phyloP scores from a whole-genome alignment of 2,888 invertebrate species.

The Didymodactylos carnosus region DNA sequence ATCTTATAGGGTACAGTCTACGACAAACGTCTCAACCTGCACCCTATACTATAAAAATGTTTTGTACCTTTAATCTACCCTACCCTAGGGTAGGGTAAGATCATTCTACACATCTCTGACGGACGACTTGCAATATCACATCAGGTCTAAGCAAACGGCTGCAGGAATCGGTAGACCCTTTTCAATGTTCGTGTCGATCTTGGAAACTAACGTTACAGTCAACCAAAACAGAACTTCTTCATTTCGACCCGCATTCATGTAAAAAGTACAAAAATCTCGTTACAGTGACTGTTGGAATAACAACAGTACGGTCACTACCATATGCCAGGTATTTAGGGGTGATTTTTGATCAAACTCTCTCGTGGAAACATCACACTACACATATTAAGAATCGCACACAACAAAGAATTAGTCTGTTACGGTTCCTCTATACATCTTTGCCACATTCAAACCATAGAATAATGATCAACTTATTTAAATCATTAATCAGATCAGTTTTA shows the following conservation, averaged over 20 bases:
- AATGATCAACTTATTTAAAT: neutral
- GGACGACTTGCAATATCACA: neutral
- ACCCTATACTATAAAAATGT: no score
- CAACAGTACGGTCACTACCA: neutral
- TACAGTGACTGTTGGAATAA: neutral
- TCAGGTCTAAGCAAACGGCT: neutral
- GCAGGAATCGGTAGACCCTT: neutral
- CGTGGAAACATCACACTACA: neutral
- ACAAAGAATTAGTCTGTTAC: neutral
- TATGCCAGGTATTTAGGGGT: neutral
- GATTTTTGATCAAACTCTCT: neutral
- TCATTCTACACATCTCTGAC: no score
- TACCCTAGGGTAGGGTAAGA: no score
- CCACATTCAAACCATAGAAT: neutral
- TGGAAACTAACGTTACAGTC: neutral
- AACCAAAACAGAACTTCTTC: neutral
- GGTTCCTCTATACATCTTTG: neutral
- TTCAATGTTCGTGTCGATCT: neutral
- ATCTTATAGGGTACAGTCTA: no score
- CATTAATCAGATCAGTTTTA: neutral
- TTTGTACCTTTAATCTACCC: no score
- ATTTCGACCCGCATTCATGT: neutral
- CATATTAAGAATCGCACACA: neutral
- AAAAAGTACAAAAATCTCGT: neutral
- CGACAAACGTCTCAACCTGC: no score